A percentile compares a stretch with the other conserved stretches of the same genome.
Evolutionary conservation across 2,888 invertebrate genomes (phyloP).

Genomic region (Melanostoma mellinum): DNA sequence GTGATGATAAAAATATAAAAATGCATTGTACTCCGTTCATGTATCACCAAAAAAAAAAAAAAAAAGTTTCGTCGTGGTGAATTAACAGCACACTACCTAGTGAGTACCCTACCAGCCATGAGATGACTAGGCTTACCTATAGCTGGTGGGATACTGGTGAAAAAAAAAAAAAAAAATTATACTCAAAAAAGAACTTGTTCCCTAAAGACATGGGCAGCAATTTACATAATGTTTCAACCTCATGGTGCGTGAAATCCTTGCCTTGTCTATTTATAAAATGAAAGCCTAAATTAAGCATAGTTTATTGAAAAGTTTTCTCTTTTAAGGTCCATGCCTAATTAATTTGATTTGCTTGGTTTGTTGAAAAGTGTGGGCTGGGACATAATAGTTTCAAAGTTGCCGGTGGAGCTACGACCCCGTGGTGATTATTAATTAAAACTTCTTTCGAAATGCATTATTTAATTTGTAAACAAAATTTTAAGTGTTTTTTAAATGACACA

Average conservation of each 20-base stretch:
- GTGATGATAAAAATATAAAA: neutral
- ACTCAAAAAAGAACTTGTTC: neutral
- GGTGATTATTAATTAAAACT: slow-evolving; percentile 28
- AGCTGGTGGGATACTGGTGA: slow-evolving; percentile 7
- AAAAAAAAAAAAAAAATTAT: neutral
- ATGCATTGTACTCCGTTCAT: slow-evolving; percentile 13
- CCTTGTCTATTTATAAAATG: slow-evolving; percentile 23
- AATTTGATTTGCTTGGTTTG: slow-evolving; percentile 40
- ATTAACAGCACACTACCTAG: no score
- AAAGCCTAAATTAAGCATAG: slow-evolving; percentile 20
- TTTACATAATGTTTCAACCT: slow-evolving; percentile 24
- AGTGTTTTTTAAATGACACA: slow-evolving; percentile 36
- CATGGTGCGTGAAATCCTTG: slow-evolving; percentile 34
- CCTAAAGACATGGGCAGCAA: neutral
- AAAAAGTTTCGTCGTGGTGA: neutral
- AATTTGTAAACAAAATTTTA: slow-evolving; percentile 14
- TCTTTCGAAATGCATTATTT: slow-evolving; percentile 15
- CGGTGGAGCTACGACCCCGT: slow-evolving; percentile 1
- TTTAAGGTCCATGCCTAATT: slow-evolving; percentile 37
- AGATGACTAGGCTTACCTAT: neutral
- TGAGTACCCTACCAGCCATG: no score
- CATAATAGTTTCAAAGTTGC: neutral
- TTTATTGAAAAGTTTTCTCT: slow-evolving; percentile 32
- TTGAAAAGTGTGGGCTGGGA: slow-evolving; percentile 32
- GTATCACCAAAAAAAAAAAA: neutral